Base-by-base conservation (phyloP, 2,113 vertebrate species). In the Porphyrio hochstetteri region DNA sequence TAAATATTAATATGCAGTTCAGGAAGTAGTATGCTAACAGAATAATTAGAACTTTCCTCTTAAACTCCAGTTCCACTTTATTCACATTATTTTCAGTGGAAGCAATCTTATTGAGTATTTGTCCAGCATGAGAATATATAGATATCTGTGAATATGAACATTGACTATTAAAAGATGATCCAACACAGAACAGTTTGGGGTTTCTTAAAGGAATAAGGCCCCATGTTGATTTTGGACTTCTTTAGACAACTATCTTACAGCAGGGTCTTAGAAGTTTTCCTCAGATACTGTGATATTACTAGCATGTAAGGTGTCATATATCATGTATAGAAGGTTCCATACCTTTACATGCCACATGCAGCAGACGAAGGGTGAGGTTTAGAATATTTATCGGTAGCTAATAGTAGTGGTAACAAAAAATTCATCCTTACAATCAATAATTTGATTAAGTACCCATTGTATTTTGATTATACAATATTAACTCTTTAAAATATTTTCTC, bases 401-500 rank as follows among this genome's bases (percentile, higher is more conserved):
- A 70, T 33, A 63, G 36, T n/a, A n/a, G 7, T 29, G 55, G 29
- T 85, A 81, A 84, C 10, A 87, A 56, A 13, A 5, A 4, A 57
- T 67, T 48, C 29, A 72, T 70, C 67, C 31, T 86, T 70, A 35
- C 18, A 64, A 82, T 38, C 19, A 38, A 71, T 52, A 68, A 55
- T 65, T 50, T 83, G 7, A 71, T 84, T 50, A 83, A 88, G 18
- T 84, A 85, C 65, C 77, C 31, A n/a, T 38, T 96, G 84, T 91
- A 72, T 96, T 97, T 96, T 93, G 46, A 86, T 74, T 60, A 84
- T 93, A 82, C 67, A 88, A 88, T 84, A 86, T 64, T 56, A 36
- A 77, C 36, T 91, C 44, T 93, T 96, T 69, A 78, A 78, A 92
- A 91, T 94, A 82, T 88, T 59, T 92, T 88, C 93, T 95, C 83